phyloP scores from a whole-genome alignment of 2,797 vertebrate genomes.

The Manis javanica region DNA sequence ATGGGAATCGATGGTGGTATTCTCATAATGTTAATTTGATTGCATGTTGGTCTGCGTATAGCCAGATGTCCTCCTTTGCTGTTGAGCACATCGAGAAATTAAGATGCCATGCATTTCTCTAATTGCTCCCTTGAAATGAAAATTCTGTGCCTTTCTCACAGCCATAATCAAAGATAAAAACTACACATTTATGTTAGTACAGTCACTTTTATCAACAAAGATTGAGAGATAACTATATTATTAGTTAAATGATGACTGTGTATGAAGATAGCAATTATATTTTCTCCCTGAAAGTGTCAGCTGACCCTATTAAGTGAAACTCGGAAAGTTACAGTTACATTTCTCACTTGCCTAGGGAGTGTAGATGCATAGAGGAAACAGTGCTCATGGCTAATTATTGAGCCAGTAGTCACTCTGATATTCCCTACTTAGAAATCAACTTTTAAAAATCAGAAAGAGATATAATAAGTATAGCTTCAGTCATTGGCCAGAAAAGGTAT shows the following conservation, averaged over 20 bases:
- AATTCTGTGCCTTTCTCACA: constrained; percentile 60
- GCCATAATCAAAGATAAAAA: constrained; percentile 54
- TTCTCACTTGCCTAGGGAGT: constrained; percentile 66
- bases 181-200: constrained; percentile 33
- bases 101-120: constrained; percentile 41
- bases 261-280: constrained; percentile 71
- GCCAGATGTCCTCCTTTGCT: constrained; percentile 46
- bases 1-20: background rate
- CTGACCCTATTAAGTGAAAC: constrained; percentile 61
- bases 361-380: constrained; percentile 48
- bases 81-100: background rate
- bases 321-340: constrained; percentile 67
- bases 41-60: constrained; percentile 12
- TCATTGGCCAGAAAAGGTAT: constrained; percentile 56
- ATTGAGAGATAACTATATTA: constrained; percentile 70
- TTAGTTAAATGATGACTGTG: constrained; percentile 70
- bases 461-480: constrained; percentile 53
- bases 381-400: constrained; percentile 73
- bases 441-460: constrained; percentile 63
- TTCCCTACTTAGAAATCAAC: constrained; percentile 57
- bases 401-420: constrained; percentile 70
- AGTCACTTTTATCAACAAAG: constrained; percentile 62
- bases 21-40: constrained; percentile 57
- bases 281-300: constrained; percentile 71
- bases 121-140: constrained; percentile 56